A percentile compares a stretch with the other conserved stretches of the same genome.
Evolutionary conservation across 1,140 invertebrate species (phyloP).

Genomic region (Wiebesia pumilae): DNA sequence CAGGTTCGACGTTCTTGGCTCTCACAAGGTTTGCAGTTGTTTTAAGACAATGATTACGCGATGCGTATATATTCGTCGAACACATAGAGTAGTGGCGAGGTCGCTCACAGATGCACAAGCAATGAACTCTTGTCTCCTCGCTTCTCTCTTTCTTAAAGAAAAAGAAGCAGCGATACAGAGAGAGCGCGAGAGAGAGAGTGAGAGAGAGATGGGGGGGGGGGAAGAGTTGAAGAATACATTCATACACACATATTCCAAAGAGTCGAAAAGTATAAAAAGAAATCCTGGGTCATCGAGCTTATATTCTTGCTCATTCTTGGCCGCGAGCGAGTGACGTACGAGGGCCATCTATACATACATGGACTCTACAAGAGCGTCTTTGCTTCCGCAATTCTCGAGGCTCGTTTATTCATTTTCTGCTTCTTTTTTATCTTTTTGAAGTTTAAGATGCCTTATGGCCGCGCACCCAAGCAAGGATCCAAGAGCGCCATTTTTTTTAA

Average conservation of each 20-base stretch:
- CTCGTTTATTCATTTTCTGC: neutral
- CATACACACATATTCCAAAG: neutral
- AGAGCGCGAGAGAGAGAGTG: neutral
- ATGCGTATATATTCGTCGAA: neutral
- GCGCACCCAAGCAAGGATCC: no score
- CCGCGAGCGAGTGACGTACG: conserved; percentile 31
- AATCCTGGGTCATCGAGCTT: conserved; percentile 48
- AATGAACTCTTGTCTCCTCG: conserved; percentile 17
- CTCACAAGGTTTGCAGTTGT: conserved; percentile 17
- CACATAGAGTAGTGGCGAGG: neutral
- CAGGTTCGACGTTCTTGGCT: conserved; percentile 18
- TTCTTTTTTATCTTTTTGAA: neutral
- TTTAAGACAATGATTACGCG: conserved; percentile 48
- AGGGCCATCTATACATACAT: neutral
- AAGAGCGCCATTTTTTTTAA: neutral
- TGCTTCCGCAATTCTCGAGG: conserved; percentile 25
- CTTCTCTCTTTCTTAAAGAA: neutral
- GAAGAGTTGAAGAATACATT: neutral
- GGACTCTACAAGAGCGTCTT: neutral
- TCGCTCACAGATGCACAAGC: conserved; percentile 4
- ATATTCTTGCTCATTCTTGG: conserved; percentile 7
- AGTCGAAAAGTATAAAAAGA: conserved; percentile 47
- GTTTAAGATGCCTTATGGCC: neutral
- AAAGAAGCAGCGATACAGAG: neutral
- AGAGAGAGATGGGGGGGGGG: neutral